Conservation (phyloP, 1,140 invertebrate species). For the Musca domestica region DNA sequence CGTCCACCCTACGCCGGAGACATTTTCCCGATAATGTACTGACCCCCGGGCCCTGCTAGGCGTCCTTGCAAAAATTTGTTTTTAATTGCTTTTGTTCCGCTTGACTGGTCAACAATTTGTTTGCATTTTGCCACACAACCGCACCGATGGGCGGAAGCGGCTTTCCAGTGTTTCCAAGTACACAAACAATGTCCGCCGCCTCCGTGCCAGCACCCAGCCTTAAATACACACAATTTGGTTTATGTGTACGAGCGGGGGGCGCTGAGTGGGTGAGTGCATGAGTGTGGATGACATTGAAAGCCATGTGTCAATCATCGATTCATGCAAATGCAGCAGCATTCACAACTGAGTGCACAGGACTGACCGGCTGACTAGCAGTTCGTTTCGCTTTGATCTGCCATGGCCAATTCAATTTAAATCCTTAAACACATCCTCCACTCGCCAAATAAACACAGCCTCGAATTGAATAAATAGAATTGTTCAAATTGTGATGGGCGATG, state of each 20-base stretch:
- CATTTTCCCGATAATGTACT: no score
- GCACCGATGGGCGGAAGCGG: no score
- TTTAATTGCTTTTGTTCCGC: constrained; percentile 54
- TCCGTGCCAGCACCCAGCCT: no score
- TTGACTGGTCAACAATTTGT: constrained; percentile 36
- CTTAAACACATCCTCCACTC: no score
- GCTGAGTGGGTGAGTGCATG: neutral
- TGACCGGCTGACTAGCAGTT: constrained; percentile 29
- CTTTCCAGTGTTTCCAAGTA: no score
- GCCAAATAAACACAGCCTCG: no score
- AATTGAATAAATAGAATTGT: no score
- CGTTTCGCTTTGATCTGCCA: constrained; percentile 23
- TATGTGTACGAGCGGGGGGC: neutral
- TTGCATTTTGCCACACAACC: neutral
- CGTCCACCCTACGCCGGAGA: no score
- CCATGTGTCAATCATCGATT: constrained; percentile 15
- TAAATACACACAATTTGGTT: neutral
- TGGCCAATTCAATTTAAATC: neutral
- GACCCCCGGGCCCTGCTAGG: no score
- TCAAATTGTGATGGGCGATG: no score
- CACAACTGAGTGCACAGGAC: no score
- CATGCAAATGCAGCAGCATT: no score
- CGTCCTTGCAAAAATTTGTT: constrained; percentile 41
- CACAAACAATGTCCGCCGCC: neutral
- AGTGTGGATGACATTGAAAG: constrained; percentile 1